phyloP scores from a whole-genome alignment of 1,140 invertebrate genomes.

The Lerema accius region DNA sequence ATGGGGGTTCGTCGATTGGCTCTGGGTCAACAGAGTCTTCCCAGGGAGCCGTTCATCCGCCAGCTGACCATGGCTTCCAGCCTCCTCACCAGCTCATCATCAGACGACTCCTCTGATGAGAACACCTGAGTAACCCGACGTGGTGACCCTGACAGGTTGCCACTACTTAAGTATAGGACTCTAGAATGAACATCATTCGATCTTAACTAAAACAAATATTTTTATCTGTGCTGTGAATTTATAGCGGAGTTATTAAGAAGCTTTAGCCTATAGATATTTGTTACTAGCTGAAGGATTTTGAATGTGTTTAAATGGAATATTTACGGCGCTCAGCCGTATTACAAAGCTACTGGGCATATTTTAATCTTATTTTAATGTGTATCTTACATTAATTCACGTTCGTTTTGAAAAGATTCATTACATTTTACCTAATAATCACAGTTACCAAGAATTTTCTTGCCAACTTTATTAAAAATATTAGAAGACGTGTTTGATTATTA shows the following conservation, averaged over 20 bases:
- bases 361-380: conserved; percentile 1
- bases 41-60: conserved; percentile 69
- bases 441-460: too few relatives aligned
- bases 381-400: conserved; percentile 7
- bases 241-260: conserved; percentile 35
- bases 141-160: conserved; percentile 77
- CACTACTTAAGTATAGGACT: conserved; percentile 74
- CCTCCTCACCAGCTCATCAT: conserved; percentile 76
- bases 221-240: conserved; percentile 62
- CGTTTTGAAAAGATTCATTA: too few relatives aligned
- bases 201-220: conserved; percentile 23
- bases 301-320: background rate
- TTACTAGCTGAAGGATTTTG: conserved; percentile 17
- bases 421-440: too few relatives aligned
- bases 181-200: conserved; percentile 53
- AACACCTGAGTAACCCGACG: conserved; percentile 78
- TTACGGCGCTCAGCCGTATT: background rate
- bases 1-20: conserved; percentile 73
- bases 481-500: background rate
- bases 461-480: background rate
- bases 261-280: conserved; percentile 31
- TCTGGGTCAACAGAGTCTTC: conserved; percentile 73
- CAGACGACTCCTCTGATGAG: conserved; percentile 74
- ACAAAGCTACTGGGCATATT: background rate
- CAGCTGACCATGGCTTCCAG: conserved; percentile 75